Conservation (phyloP, 2,797 vertebrate species). For the Anguilla megastoma region DNA sequence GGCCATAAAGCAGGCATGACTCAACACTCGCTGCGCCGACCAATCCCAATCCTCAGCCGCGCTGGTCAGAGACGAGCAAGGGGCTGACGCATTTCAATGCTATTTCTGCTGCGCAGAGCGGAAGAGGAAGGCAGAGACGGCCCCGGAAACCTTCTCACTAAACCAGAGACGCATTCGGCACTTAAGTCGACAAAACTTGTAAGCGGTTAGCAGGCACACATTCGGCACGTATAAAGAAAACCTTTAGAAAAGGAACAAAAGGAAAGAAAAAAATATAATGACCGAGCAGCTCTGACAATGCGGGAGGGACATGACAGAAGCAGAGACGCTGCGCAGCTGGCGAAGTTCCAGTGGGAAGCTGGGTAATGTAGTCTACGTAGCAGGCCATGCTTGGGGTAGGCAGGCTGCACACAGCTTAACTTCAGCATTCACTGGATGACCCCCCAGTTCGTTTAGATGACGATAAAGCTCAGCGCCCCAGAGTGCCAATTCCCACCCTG, state of each 20-base stretch:
- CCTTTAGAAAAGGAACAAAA: neutral
- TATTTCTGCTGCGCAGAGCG: constrained; percentile 5
- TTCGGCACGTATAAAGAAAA: neutral
- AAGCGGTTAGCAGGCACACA: neutral
- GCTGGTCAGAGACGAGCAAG: neutral
- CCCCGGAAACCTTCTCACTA: neutral
- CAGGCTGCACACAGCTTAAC: constrained; percentile 41
- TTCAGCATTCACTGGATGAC: constrained; percentile 54
- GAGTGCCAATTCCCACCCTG: neutral
- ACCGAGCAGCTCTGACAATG: constrained; percentile 18
- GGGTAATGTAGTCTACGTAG: constrained; percentile 62
- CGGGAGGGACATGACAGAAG: neutral
- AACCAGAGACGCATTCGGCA: neutral
- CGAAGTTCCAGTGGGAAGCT: constrained; percentile 61
- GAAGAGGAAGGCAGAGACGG: constrained; percentile 5
- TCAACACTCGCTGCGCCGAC: neutral
- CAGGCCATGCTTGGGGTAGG: constrained; percentile 53
- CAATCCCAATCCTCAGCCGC: neutral
- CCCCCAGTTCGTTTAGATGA: constrained; percentile 7
- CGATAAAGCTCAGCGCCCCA: neutral
- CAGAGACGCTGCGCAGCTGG: constrained; percentile 55
- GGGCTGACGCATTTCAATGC: constrained; percentile 28
- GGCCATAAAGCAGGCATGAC: neutral
- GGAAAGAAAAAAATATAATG: neutral
- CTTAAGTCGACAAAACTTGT: neutral